Conservation (phyloP, 1,140 invertebrate genomes). For the Pseudoatta argentina region DNA sequence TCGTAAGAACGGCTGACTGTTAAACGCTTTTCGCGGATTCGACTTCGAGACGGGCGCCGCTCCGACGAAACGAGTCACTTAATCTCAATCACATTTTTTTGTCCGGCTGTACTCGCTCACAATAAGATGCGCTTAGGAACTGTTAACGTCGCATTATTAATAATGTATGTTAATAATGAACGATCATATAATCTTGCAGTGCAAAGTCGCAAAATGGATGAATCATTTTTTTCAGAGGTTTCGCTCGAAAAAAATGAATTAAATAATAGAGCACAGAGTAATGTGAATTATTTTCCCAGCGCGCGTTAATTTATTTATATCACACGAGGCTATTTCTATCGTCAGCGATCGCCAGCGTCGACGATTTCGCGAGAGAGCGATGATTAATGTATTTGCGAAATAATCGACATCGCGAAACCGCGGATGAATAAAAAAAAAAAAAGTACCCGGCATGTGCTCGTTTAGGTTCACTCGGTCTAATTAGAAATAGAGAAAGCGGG, state of each 20-base stretch:
- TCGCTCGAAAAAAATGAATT: neutral
- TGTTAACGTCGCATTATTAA: constrained; percentile 54
- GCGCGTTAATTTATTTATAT: neutral
- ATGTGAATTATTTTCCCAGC: neutral
- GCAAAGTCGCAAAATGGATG: neutral
- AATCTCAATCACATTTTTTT: constrained; percentile 50
- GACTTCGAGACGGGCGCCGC: constrained; percentile 44
- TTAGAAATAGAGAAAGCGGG: constrained; percentile 64
- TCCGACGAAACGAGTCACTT: constrained; percentile 41
- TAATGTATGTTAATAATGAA: neutral
- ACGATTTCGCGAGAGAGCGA: constrained; percentile 28
- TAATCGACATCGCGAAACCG: constrained; percentile 50
- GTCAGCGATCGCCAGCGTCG: constrained; percentile 3
- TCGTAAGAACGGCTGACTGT: constrained; percentile 63
- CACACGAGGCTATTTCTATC: neutral
- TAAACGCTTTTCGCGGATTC: constrained; percentile 70
- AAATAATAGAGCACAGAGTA: neutral
- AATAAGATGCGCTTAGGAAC: constrained; percentile 56
- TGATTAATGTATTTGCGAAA: constrained; percentile 50
- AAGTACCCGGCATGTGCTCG: constrained; percentile 1
- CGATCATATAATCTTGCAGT: neutral
- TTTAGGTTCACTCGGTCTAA: constrained; percentile 42
- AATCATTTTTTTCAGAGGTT: neutral
- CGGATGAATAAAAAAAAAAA: constrained; percentile 26
- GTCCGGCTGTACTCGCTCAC: neutral